phyloP scores from a whole-genome alignment of 2,888 invertebrate genomes.

The Drosophila mercatorum region DNA sequence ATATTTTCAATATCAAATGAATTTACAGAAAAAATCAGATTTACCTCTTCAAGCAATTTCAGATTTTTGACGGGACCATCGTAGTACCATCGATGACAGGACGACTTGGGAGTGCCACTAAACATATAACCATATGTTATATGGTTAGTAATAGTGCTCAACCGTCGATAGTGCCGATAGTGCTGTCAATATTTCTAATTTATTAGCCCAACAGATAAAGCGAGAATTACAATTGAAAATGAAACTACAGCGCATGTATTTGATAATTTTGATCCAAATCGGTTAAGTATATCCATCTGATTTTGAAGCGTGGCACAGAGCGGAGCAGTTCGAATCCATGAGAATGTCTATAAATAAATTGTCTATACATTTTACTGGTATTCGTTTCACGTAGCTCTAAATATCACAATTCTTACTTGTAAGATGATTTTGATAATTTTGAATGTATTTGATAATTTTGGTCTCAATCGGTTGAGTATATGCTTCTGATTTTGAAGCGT shows the following conservation, averaged over 20 bases:
- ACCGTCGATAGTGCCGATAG: not conserved
- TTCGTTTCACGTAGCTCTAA: not conserved
- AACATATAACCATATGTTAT: too few relatives aligned
- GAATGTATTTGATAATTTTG: not conserved
- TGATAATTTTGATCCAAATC: not conserved
- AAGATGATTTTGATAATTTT: too few relatives aligned
- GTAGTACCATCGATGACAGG: too few relatives aligned
- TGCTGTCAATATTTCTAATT: not conserved
- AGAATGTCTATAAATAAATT: not conserved
- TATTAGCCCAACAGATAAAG: not conserved
- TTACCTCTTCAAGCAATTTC: too few relatives aligned
- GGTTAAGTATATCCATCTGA: not conserved
- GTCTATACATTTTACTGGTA: not conserved
- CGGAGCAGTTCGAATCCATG: not conserved
- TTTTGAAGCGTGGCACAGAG: not conserved
- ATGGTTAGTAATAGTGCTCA: too few relatives aligned
- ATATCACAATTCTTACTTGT: not conserved
- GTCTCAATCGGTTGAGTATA: not conserved
- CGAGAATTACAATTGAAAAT: not conserved
- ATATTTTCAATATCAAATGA: too few relatives aligned
- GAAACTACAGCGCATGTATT: conserved; percentile 3
- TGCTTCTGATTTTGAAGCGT: not conserved
- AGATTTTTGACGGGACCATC: too few relatives aligned
- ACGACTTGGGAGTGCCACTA: too few relatives aligned
- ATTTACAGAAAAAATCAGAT: too few relatives aligned